Percentiles rank a stretch among this genome's conserved stretches.
Conservation (phyloP, 2,888 invertebrate genomes). For the Lordiphosa andalusiaca region DNA sequence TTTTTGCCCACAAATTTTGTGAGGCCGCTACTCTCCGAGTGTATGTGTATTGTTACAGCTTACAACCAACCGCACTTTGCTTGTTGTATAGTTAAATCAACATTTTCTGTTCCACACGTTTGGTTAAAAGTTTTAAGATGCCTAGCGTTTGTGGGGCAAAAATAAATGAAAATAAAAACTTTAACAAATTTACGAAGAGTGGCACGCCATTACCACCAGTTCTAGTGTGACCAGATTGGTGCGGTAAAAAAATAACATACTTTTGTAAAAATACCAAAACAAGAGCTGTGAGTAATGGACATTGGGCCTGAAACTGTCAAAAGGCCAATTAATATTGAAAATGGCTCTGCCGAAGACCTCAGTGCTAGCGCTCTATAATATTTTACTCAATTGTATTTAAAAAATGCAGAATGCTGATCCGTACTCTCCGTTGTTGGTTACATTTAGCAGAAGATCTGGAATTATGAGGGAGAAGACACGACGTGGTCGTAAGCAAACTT, state of each 20-base stretch:
- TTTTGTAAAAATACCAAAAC: background rate
- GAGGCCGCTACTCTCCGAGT: conserved; percentile 1
- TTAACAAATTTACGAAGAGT: conserved; percentile 60
- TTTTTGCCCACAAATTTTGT: conserved; percentile 1
- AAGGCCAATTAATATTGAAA: too few relatives aligned
- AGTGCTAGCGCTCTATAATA: too few relatives aligned
- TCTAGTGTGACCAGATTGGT: conserved; percentile 1
- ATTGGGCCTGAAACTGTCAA: background rate
- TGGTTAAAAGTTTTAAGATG: conserved; percentile 17
- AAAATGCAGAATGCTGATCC: too few relatives aligned
- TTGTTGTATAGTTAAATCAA: conserved; percentile 4
- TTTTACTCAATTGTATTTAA: too few relatives aligned
- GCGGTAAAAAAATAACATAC: background rate
- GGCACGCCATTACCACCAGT: conserved; percentile 60
- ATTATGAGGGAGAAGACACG: too few relatives aligned
- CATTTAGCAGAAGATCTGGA: too few relatives aligned
- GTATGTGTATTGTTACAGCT: conserved; percentile 1
- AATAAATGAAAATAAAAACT: conserved; percentile 44
- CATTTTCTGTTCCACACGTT: conserved; percentile 39
- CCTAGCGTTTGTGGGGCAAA: conserved; percentile 43
- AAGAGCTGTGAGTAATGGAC: background rate
- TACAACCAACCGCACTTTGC: background rate
- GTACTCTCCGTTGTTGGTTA: too few relatives aligned
- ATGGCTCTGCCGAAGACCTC: too few relatives aligned
- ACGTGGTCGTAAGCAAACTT: too few relatives aligned